phyloP scores from a whole-genome alignment of 2,888 invertebrate species.

The Cloeon dipterum region DNA sequence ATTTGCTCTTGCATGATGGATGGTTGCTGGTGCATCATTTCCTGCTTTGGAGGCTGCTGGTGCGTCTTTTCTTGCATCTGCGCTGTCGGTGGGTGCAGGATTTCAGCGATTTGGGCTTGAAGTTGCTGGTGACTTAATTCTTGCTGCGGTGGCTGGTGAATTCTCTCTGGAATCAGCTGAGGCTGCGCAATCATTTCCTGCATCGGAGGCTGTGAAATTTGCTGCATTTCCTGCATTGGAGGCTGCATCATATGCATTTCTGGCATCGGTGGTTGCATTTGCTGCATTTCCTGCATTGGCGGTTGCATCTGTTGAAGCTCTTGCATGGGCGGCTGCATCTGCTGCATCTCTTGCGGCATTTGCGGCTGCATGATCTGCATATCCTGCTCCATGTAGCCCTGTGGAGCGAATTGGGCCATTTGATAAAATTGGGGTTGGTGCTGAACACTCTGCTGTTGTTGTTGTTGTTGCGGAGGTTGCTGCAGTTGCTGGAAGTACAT shows the following conservation, averaged over 20 bases:
- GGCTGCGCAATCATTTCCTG: neutral
- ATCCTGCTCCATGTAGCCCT: neutral
- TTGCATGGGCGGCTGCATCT: neutral
- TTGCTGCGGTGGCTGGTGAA: slow-evolving; percentile 7
- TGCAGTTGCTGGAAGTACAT: slow-evolving; percentile 8
- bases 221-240: neutral
- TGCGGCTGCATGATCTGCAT: slow-evolving; percentile 26
- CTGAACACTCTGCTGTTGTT: slow-evolving; percentile 25
- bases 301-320: neutral
- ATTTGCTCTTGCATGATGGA: neutral
- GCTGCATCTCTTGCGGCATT: slow-evolving; percentile 11
- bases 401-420: neutral
- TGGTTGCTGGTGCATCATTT: slow-evolving; percentile 1
- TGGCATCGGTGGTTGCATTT: neutral
- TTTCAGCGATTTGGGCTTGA: neutral
- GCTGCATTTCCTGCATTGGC: neutral
- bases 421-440: slow-evolving; percentile 17
- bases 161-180: slow-evolving; percentile 5
- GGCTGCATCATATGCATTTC: neutral
- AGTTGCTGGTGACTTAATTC: neutral
- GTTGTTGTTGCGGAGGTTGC: slow-evolving; percentile 17
- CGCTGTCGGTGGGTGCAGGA: slow-evolving; percentile 5
- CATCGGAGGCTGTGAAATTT: neutral
- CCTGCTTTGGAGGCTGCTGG: neutral
- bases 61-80: slow-evolving; percentile 7